Conservation (phyloP, 2,888 invertebrate genomes). For the Diarsia dahlii region DNA sequence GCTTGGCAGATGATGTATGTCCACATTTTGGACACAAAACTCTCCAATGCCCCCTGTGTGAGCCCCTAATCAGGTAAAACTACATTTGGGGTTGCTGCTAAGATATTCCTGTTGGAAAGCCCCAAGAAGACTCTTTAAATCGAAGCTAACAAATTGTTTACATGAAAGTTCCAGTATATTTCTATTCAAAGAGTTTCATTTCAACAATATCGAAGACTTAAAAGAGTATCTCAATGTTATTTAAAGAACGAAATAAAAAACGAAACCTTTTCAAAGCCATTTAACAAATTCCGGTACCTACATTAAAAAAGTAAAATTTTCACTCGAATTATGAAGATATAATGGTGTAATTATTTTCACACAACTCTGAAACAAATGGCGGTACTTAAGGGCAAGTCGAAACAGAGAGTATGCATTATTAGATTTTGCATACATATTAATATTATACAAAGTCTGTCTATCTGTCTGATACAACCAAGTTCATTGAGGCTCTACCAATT, state of each 20-base stretch:
- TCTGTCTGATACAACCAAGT: background rate
- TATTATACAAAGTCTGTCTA: background rate
- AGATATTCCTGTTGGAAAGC: background rate
- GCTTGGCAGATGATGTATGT: too few species aligned
- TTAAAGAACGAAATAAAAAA: conserved; percentile 6
- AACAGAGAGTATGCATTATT: background rate
- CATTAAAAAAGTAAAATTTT: conserved; percentile 31
- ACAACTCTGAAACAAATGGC: conserved; percentile 44
- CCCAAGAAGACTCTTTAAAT: background rate
- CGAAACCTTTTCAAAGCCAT: conserved; percentile 19
- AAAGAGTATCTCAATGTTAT: background rate
- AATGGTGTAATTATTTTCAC: conserved; percentile 50
- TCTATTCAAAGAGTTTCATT: background rate
- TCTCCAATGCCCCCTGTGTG: too few species aligned
- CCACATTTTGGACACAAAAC: too few species aligned
- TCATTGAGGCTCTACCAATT: background rate
- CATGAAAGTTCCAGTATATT: background rate
- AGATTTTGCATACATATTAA: background rate
- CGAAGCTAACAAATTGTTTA: background rate
- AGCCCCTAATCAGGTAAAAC: background rate
- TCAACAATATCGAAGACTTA: background rate
- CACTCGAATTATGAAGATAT: conserved; percentile 40
- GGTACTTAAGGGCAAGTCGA: conserved; percentile 6
- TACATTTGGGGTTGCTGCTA: background rate
- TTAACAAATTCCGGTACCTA: conserved; percentile 23